phyloP scores from a whole-genome alignment of 2,113 vertebrate species.

The Neolamprologus fasciatus region DNA sequence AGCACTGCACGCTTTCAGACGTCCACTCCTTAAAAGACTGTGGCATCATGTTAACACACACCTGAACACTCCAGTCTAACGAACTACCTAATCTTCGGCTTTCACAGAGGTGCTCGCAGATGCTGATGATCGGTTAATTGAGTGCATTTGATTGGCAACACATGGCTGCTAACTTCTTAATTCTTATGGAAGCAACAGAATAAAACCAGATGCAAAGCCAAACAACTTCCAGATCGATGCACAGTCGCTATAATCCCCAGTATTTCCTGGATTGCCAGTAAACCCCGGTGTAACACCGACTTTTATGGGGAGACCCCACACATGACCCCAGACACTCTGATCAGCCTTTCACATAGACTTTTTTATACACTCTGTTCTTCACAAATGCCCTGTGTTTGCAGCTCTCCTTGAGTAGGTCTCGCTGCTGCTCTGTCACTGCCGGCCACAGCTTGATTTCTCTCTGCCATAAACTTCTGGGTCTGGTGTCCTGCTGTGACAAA shows the following conservation, averaged over 20 bases:
- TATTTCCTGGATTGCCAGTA: background rate
- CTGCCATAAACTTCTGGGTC: background rate
- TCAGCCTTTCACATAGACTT: background rate
- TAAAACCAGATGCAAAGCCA: background rate
- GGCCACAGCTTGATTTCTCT: background rate
- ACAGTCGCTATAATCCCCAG: background rate
- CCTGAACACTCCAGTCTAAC: background rate
- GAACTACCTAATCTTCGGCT: background rate
- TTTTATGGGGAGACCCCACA: background rate
- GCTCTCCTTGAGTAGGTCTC: background rate
- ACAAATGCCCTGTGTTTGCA: background rate
- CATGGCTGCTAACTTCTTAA: background rate
- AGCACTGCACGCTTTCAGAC: background rate
- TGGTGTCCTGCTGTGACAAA: background rate
- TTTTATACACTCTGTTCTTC: background rate
- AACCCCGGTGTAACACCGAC: background rate
- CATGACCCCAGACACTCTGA: background rate
- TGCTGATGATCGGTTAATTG: background rate
- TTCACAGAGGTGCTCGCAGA: background rate
- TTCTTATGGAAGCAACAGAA: background rate
- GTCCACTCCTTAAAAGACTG: background rate
- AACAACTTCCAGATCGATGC: background rate
- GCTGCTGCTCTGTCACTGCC: background rate
- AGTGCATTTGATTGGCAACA: background rate
- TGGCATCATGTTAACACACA: background rate